A percentile compares a stretch with the other conserved stretches of the same genome.
Conservation (phyloP, 2,797 vertebrate species). For the Stomatorhinus walkeri region DNA sequence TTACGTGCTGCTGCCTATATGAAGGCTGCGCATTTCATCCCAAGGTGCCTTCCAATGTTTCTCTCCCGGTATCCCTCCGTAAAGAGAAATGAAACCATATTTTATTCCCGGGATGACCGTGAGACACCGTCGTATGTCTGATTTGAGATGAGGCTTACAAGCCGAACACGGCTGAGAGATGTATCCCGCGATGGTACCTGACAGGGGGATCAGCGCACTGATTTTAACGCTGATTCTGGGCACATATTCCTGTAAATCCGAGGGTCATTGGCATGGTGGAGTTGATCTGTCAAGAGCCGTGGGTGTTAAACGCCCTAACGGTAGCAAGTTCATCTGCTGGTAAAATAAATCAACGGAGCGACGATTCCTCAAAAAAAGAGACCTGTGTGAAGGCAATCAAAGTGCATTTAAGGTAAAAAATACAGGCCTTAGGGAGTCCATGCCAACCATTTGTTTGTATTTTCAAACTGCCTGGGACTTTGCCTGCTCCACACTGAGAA, state of each 20-base stretch:
- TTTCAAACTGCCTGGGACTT: neutral
- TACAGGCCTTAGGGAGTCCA: neutral
- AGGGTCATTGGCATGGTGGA: slow-evolving; percentile 14
- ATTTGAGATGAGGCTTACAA: slow-evolving; percentile 34
- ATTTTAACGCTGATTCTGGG: slow-evolving; percentile 35
- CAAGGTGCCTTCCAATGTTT: neutral
- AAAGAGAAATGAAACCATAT: slow-evolving; percentile 22
- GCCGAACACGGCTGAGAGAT: slow-evolving; percentile 32
- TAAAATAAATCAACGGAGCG: neutral
- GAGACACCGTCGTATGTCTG: slow-evolving; percentile 40
- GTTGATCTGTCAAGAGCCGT: neutral
- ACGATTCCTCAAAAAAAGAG: neutral
- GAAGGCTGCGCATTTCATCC: neutral
- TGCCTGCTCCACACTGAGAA: slow-evolving; percentile 36
- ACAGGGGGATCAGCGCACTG: slow-evolving; percentile 16
- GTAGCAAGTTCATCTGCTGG: neutral
- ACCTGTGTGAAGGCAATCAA: neutral
- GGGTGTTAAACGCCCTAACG: neutral
- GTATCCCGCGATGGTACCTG: slow-evolving; percentile 33
- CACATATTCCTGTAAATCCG: slow-evolving; percentile 12
- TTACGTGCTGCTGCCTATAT: neutral
- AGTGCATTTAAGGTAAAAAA: neutral
- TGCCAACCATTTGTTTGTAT: neutral
- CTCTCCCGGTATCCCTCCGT: slow-evolving; percentile 32
- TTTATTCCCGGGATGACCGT: slow-evolving; percentile 26